A percentile compares a stretch with the other conserved stretches of the same genome.
phyloP scores from a whole-genome alignment of 2,113 vertebrate species.

The Sisor rabdophorus region DNA sequence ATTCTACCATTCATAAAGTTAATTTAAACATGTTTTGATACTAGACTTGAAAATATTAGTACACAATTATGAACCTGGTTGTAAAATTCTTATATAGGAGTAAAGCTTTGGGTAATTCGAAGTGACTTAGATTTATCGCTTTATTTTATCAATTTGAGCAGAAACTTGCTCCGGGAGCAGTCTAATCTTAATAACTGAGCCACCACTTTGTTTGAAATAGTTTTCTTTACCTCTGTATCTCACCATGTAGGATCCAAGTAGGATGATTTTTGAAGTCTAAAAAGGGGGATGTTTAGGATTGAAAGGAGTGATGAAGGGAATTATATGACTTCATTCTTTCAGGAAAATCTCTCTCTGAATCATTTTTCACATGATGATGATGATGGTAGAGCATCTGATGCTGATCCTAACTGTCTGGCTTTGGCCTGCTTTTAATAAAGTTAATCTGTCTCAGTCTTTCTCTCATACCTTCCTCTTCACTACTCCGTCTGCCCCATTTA shows the following conservation, averaged over 20 bases:
- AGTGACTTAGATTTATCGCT: no score
- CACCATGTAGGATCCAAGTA: neutral
- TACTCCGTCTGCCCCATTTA: neutral
- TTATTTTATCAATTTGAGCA: no score
- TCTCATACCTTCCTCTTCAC: neutral
- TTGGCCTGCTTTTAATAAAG: conserved; percentile 54
- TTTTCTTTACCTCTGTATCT: neutral
- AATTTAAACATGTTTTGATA: no score
- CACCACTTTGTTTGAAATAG: no score
- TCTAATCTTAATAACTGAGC: no score
- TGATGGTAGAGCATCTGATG: conserved; percentile 59
- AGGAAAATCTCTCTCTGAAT: conserved; percentile 49
- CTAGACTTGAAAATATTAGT: no score
- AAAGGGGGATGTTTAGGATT: conserved; percentile 50
- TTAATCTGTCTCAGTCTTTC: neutral
- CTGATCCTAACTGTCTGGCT: conserved; percentile 58
- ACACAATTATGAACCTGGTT: no score
- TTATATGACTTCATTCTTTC: conserved; percentile 47
- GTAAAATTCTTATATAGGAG: no score
- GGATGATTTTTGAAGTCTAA: neutral
- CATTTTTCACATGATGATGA: conserved; percentile 41
- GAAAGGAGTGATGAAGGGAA: conserved; percentile 49
- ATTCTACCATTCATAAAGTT: no score
- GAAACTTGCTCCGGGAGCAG: no score
- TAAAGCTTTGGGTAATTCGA: no score